These are phyloP conservation scores for Eupleurogrammus muticus DNA, from an alignment of 2,797 vertebrate genomes.

Conservation along the genomic window DNA sequence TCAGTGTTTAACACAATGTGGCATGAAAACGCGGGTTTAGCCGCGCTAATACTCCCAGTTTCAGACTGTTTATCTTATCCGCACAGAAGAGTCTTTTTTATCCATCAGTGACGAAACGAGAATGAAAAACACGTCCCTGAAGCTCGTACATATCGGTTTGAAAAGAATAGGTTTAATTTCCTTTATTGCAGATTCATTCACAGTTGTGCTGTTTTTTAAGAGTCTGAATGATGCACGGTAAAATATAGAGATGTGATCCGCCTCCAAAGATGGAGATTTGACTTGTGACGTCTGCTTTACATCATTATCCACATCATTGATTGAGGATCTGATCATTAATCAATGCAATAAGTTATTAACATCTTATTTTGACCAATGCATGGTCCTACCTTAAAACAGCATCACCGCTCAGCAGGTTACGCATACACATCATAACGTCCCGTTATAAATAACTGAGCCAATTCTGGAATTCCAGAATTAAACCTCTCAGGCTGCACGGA, in stretches of 20 bases:
- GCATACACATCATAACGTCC: too few species aligned
- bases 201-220: not conserved
- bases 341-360: too few species aligned
- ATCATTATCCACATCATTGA: too few species aligned
- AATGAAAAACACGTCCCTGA: slow-evolving; percentile 5
- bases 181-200: slow-evolving; percentile 4
- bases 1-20: not conserved
- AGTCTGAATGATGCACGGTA: not conserved
- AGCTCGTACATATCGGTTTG: not conserved
- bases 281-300: not conserved
- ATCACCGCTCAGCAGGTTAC: too few species aligned
- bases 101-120: not conserved
- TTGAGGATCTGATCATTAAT: too few species aligned
- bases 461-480: too few species aligned
- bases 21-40: not conserved
- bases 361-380: too few species aligned
- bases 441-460: too few species aligned
- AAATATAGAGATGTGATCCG: not conserved
- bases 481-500: too few species aligned
- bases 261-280: not conserved
- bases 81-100: not conserved
- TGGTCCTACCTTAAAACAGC: too few species aligned
- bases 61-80: not conserved
- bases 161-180: slow-evolving; percentile 22
- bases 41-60: not conserved